These are phyloP conservation scores for Maniola jurtina DNA, from an alignment of 1,140 invertebrate species.

Conservation along the genomic window DNA sequence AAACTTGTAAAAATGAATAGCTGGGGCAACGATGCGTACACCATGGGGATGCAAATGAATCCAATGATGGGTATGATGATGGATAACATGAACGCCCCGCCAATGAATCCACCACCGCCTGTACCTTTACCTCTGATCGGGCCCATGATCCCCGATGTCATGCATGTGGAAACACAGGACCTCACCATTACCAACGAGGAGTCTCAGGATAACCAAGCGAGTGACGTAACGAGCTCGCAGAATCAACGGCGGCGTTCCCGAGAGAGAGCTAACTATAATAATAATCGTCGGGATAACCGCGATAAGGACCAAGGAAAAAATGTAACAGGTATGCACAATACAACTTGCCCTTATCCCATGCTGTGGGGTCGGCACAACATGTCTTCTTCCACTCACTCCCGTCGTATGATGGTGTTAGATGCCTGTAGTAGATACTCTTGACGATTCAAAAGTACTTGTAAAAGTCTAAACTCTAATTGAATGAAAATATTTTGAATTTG, in stretches of 20 bases:
- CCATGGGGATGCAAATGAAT: constrained; percentile 21
- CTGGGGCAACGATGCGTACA: background rate
- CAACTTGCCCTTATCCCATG: too few relatives aligned
- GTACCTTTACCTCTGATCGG: constrained; percentile 25
- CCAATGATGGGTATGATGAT: constrained; percentile 33
- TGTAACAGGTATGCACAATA: background rate
- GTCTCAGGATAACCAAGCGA: constrained; percentile 17
- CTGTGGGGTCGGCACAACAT: too few relatives aligned
- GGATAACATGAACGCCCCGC: constrained; percentile 21
- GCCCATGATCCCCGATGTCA: constrained; percentile 25
- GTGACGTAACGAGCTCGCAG: constrained; percentile 33
- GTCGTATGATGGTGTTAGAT: too few relatives aligned
- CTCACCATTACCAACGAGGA: constrained; percentile 1
- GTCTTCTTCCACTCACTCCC: too few relatives aligned
- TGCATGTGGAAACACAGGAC: constrained; percentile 19
- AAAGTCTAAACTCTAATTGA: too few relatives aligned
- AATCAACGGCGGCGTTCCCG: background rate
- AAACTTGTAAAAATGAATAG: background rate
- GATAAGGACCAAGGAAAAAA: background rate
- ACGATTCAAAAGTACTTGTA: too few relatives aligned
- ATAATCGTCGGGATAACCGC: background rate
- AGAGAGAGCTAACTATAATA: background rate
- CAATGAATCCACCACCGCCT: constrained; percentile 30
- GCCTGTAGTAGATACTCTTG: too few relatives aligned
- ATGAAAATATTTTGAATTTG: too few relatives aligned